Evolutionary conservation across 2,113 vertebrate species (phyloP).

Genomic region (Xenopus laevis): DNA sequence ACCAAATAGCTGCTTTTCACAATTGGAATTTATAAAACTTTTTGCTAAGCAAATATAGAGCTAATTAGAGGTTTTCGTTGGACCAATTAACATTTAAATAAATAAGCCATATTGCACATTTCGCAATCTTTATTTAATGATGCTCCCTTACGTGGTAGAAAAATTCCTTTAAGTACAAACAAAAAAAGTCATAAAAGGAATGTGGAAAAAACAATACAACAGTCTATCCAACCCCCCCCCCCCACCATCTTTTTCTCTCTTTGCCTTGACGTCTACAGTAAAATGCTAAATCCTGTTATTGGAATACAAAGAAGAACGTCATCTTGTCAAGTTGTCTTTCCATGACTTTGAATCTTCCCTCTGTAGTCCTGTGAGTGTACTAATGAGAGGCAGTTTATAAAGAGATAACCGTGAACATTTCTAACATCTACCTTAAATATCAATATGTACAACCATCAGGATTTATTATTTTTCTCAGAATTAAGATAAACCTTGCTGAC

Average conservation of each 20-base stretch:
- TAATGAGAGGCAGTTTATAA: slow-evolving; percentile 2
- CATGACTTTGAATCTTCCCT: slow-evolving; percentile 54
- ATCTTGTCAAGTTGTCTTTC: slow-evolving; percentile 63
- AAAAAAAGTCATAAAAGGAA: slow-evolving; percentile 80
- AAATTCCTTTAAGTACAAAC: slow-evolving; percentile 80
- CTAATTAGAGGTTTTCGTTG: slow-evolving; percentile 99
- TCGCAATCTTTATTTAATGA: slow-evolving; percentile 97
- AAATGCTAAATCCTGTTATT: slow-evolving; percentile 63
- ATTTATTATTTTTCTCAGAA: neutral
- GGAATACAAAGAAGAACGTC: slow-evolving; percentile 52
- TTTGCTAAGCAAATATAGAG: slow-evolving; percentile 97
- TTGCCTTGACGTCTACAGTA: slow-evolving; percentile 68
- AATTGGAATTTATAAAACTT: slow-evolving; percentile 92
- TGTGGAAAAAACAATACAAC: slow-evolving; percentile 73
- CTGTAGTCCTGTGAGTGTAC: slow-evolving; percentile 9
- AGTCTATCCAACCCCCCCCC: slow-evolving; percentile 65
- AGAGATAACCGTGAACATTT: neutral
- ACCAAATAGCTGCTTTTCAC: slow-evolving; percentile 85
- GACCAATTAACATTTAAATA: slow-evolving; percentile 90
- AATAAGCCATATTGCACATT: slow-evolving; percentile 99
- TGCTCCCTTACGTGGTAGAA: slow-evolving; percentile 90
- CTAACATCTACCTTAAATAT: neutral
- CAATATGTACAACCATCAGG: neutral
- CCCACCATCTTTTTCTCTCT: slow-evolving; percentile 48
- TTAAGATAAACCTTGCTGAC: too few species aligned